A percentile compares a stretch with the other conserved stretches of the same genome.
Evolutionary conservation across 2,888 invertebrate genomes (phyloP).

Genomic region (Patella pellucida): DNA sequence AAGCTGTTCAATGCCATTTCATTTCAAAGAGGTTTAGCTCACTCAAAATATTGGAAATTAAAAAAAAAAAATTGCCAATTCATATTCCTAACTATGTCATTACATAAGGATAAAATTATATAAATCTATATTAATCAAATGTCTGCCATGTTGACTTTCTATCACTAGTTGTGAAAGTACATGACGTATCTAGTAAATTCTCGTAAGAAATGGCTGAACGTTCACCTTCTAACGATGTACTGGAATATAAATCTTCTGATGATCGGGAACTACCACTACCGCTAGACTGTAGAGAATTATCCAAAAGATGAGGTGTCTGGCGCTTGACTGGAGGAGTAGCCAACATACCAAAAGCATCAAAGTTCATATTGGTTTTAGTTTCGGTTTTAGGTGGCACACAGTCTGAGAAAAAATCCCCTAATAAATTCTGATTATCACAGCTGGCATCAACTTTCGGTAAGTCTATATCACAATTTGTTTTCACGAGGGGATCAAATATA

Average conservation of each 20-base stretch:
- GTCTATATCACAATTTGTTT: background rate
- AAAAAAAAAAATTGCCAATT: too few species aligned
- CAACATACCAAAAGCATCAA: background rate
- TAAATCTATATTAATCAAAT: too few species aligned
- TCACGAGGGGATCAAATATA: slow-evolving; percentile 30
- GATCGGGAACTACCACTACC: background rate
- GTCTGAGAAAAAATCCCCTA: background rate
- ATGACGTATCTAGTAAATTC: too few species aligned
- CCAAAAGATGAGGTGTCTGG: background rate
- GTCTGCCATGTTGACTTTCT: too few species aligned
- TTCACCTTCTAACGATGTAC: background rate
- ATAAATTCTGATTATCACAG: background rate
- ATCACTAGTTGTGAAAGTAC: too few species aligned
- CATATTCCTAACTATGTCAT: too few species aligned
- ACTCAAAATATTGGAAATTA: too few species aligned
- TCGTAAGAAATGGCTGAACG: too few species aligned
- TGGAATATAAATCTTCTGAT: background rate
- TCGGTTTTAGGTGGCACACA: background rate
- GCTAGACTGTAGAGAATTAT: background rate
- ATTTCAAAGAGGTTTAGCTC: too few species aligned
- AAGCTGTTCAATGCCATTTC: too few species aligned
- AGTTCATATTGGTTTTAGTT: background rate
- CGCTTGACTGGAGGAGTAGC: background rate
- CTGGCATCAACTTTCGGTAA: background rate
- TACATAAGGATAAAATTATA: too few species aligned